Evolutionary conservation across 2,888 invertebrate genomes (phyloP).

Genomic region (Trichogramma evanescens): DNA sequence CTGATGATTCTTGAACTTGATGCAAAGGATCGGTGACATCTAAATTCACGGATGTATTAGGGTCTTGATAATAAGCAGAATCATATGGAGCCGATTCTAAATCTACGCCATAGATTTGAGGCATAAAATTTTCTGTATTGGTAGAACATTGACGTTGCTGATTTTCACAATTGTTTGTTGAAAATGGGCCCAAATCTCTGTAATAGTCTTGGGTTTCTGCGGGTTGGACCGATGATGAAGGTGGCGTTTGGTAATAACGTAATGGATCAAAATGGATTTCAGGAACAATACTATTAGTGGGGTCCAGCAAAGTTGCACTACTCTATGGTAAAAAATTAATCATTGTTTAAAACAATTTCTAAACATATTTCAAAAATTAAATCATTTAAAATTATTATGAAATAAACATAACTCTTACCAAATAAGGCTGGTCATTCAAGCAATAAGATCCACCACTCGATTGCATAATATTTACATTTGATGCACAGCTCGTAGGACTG

Average conservation of each 20-base stretch:
- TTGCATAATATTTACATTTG: neutral
- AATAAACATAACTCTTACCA: slow-evolving; percentile 6
- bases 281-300: neutral
- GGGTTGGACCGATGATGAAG: neutral
- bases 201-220: slow-evolving; percentile 18
- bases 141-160: neutral
- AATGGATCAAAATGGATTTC: slow-evolving; percentile 6
- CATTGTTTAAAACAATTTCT: neutral
- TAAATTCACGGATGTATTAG: neutral
- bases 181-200: neutral
- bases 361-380: neutral
- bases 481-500: neutral
- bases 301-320: neutral
- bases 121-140: no score
- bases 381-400: neutral
- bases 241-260: neutral
- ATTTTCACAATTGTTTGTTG: no score
- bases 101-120: slow-evolving; percentile 13
- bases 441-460: slow-evolving; percentile 1
- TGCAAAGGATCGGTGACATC: slow-evolving; percentile 8
- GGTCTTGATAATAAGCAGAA: slow-evolving; percentile 15
- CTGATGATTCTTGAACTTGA: slow-evolving; percentile 8
- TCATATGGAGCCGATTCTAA: slow-evolving; percentile 6
- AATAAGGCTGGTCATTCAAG: slow-evolving; percentile 6
- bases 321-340: neutral